A percentile compares a stretch with the other conserved stretches of the same genome.
These are phyloP conservation scores for Cryptus viduatorius DNA, from an alignment of 2,888 invertebrate species.

Conservation along the genomic window DNA sequence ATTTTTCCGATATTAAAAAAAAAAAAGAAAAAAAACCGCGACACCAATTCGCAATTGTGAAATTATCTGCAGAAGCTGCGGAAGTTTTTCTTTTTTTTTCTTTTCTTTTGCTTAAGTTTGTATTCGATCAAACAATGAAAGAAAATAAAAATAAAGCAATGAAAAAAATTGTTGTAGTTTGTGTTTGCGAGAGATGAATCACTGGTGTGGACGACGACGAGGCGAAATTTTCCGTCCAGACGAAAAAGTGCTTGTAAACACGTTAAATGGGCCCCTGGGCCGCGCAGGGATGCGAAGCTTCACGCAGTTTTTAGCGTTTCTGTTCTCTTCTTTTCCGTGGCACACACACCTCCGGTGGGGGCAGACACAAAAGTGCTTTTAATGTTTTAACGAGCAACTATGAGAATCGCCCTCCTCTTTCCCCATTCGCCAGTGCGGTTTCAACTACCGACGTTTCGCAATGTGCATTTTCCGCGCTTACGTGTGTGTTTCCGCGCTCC, in stretches of 20 bases:
- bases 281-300: neutral
- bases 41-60: neutral
- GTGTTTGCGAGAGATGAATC: neutral
- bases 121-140: neutral
- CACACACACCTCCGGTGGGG: constrained; percentile 27
- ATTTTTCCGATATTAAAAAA: neutral
- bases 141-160: neutral
- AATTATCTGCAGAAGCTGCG: neutral
- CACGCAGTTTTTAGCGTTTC: constrained; percentile 40
- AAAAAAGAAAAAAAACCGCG: neutral
- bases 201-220: neutral
- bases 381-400: constrained; percentile 77
- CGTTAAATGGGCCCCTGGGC: constrained; percentile 31
- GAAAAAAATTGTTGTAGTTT: neutral
- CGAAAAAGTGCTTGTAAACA: constrained; percentile 54
- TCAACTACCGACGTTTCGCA: constrained; percentile 38
- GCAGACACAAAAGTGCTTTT: constrained; percentile 78
- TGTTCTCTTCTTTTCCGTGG: constrained; percentile 18
- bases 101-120: neutral
- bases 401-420: constrained; percentile 71
- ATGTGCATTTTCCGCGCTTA: constrained; percentile 3
- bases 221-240: constrained; percentile 21
- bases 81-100: neutral
- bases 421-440: constrained; percentile 61
- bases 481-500: neutral